phyloP scores from a whole-genome alignment of 2,888 invertebrate species.

The Lymantria monacha region DNA sequence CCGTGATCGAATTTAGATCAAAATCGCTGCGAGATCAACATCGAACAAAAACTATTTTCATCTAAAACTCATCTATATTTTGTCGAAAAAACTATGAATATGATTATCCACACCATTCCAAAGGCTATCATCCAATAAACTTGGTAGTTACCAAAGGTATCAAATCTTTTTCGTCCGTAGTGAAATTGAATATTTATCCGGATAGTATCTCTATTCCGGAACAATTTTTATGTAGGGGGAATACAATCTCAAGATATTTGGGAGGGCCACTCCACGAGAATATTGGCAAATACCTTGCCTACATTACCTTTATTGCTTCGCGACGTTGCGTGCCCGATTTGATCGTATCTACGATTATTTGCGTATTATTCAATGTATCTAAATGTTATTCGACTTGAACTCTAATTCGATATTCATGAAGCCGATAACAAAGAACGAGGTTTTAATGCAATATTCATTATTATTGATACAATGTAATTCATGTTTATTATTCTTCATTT shows the following conservation, averaged over 20 bases:
- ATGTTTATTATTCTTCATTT: conserved; percentile 20
- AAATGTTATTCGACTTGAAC: conserved; percentile 58
- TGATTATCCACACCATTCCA: conserved; percentile 79
- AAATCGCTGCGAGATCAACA: conserved; percentile 38
- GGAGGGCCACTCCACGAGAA: conserved; percentile 77
- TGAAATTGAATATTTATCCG: conserved; percentile 83
- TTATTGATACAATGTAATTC: conserved; percentile 21
- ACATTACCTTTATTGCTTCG: conserved; percentile 80
- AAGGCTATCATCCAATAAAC: conserved; percentile 80
- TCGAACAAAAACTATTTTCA: conserved; percentile 50
- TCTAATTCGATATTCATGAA: conserved; percentile 51
- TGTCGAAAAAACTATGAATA: conserved; percentile 77
- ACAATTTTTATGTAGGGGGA: conserved; percentile 81
- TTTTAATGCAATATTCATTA: conserved; percentile 37
- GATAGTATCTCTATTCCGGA: conserved; percentile 81
- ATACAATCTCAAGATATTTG: conserved; percentile 80
- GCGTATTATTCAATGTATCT: conserved; percentile 67
- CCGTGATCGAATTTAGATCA: conserved; percentile 43
- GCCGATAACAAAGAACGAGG: conserved; percentile 33
- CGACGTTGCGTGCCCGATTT: conserved; percentile 69
- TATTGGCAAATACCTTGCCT: conserved; percentile 81
- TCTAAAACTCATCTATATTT: conserved; percentile 59
- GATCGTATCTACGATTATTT: conserved; percentile 71
- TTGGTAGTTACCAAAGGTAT: conserved; percentile 77
- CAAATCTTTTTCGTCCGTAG: conserved; percentile 81